Conservation (phyloP, 2,888 invertebrate genomes). For the Sialis fuliginosa region DNA sequence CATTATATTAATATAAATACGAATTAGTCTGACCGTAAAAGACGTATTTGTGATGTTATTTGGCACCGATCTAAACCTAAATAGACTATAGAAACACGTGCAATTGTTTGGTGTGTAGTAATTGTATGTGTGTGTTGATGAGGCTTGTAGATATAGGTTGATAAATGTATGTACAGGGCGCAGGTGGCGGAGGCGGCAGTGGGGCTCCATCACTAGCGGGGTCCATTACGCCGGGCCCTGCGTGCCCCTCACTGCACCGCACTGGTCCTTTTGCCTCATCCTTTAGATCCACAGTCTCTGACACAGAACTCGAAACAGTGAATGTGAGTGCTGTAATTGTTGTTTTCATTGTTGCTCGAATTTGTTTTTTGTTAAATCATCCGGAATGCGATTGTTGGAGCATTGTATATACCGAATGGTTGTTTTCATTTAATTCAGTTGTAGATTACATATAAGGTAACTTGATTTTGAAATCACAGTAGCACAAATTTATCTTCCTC, state of each 20-base stretch:
- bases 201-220: constrained; percentile 45
- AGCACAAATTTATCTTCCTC: too few species aligned
- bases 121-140: constrained; percentile 1
- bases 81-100: constrained; percentile 10
- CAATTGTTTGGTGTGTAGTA: not conserved
- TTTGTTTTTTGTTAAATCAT: too few species aligned
- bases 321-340: constrained; percentile 48
- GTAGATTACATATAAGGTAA: too few species aligned
- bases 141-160: not conserved
- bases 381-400: too few species aligned
- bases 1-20: too few species aligned
- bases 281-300: constrained; percentile 82
- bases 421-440: too few species aligned
- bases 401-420: too few species aligned
- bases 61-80: too few species aligned
- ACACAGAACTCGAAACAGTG: constrained; percentile 81
- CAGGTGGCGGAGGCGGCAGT: constrained; percentile 4
- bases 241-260: constrained; percentile 48
- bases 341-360: not conserved
- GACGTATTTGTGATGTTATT: too few species aligned
- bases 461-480: too few species aligned
- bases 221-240: constrained; percentile 60
- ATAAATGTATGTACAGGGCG: constrained; percentile 29
- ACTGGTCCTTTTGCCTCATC: constrained; percentile 50
- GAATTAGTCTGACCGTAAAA: too few species aligned